Evolutionary conservation across 1,140 invertebrate species (phyloP).

Genomic region (Mactra quadrangularis): DNA sequence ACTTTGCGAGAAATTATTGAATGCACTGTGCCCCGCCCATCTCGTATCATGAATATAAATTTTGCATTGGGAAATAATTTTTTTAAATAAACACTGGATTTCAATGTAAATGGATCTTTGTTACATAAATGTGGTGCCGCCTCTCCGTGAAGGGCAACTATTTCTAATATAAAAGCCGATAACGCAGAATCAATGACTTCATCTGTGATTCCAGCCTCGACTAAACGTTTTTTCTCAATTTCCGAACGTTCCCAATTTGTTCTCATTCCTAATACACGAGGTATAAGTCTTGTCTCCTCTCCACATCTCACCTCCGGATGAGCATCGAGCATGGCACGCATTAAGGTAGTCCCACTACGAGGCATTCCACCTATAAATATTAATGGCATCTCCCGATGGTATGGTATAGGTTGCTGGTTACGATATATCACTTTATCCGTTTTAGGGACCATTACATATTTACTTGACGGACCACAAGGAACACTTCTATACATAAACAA

Average conservation of each 20-base stretch:
- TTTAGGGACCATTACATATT: slow-evolving; percentile 76
- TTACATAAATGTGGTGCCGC: slow-evolving; percentile 96
- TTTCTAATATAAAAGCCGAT: slow-evolving; percentile 97
- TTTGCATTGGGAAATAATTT: slow-evolving; percentile 92
- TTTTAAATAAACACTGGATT: slow-evolving; percentile 90
- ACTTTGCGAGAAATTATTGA: slow-evolving; percentile 99
- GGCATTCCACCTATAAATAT: slow-evolving; percentile 99
- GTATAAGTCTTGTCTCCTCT: slow-evolving; percentile 98
- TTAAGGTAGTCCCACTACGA: slow-evolving; percentile 97
- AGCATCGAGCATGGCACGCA: slow-evolving; percentile 99
- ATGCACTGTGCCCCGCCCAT: slow-evolving; percentile 98
- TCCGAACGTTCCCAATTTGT: slow-evolving; percentile 78
- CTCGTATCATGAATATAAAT: slow-evolving; percentile 99
- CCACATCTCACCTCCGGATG: slow-evolving; percentile 99
- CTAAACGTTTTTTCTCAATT: slow-evolving; percentile 87
- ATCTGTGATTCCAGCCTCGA: slow-evolving; percentile 97
- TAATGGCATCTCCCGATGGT: slow-evolving; percentile 93
- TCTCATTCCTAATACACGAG: slow-evolving; percentile 84
- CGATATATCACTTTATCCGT: slow-evolving; percentile 69
- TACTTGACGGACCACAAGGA: background rate
- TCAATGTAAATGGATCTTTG: slow-evolving; percentile 99
- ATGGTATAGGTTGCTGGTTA: slow-evolving; percentile 74
- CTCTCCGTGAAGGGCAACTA: slow-evolving; percentile 90
- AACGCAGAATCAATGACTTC: slow-evolving; percentile 97
- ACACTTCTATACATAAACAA: slow-evolving; percentile 14